Evolutionary conservation across 2,113 vertebrate species (phyloP).

Genomic region (Setophaga kirtlandii): DNA sequence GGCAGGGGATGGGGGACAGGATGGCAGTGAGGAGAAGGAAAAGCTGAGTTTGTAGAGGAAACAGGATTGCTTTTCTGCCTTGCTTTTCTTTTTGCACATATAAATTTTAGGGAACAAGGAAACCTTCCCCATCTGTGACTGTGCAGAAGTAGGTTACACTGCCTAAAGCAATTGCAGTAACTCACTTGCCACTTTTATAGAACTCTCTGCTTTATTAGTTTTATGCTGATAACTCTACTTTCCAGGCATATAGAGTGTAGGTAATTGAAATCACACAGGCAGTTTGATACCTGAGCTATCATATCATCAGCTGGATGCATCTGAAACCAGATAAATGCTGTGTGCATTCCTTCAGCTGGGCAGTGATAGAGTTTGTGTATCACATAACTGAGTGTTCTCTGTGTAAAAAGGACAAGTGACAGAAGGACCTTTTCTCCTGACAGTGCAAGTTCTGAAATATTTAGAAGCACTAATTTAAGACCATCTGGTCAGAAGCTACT

Average conservation of each 20-base stretch:
- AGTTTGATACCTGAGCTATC: not conserved
- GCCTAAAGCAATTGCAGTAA: not conserved
- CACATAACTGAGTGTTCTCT: not conserved
- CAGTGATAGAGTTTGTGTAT: not conserved
- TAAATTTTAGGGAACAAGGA: not conserved
- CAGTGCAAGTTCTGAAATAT: not conserved
- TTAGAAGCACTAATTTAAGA: not conserved
- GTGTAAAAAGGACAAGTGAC: not conserved
- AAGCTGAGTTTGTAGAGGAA: not conserved
- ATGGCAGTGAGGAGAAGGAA: not conserved
- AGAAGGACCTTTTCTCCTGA: not conserved
- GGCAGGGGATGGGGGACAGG: fast-evolving
- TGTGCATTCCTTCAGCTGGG: not conserved
- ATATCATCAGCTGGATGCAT: not conserved
- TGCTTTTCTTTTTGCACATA: not conserved
- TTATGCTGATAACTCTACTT: slow-evolving; percentile 23
- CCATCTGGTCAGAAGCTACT: not conserved
- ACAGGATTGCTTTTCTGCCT: not conserved
- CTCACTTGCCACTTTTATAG: not conserved
- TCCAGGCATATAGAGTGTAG: not conserved
- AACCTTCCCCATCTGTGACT: not conserved
- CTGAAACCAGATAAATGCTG: not conserved
- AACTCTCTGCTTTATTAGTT: slow-evolving; percentile 29
- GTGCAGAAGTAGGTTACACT: slow-evolving; percentile 43
- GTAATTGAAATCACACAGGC: slow-evolving; percentile 27